Evolutionary conservation across 2,797 vertebrate species (phyloP), one percentile per base, ranked within the genome.

Genomic region (Ibycter americanus): DNA sequence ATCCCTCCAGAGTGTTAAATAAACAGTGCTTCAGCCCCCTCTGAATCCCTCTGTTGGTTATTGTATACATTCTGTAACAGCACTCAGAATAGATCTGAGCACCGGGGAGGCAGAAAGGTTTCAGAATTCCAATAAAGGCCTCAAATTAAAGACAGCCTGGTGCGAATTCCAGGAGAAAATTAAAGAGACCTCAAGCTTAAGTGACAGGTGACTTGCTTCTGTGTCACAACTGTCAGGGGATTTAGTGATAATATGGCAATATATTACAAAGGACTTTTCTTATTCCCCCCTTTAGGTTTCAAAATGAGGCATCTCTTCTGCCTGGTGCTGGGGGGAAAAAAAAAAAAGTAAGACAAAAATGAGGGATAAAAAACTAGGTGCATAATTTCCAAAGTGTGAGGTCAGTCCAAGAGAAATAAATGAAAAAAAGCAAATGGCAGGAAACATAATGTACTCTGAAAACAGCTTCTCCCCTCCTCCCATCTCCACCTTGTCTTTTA

Each of bases 1-100:
- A 99, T 99, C 99, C 99, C 97, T 98, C 98, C 98, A 98, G 99
- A 99, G 99, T 99, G 99, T 98, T 99, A 99, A 99, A 98, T 99
- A 99, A 99, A 99, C 99, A 99, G 98, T 98, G 98, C 98, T 95
- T 98, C 99, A 99, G 99, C 98, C 98, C 98, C 98, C 98, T 96
- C 97, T 96, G 97, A 98, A 98, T 98, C 98, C 98, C 98, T 98
- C 97, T 98, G 98, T 98, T 99, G 99, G 99, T 99, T 99, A 99
- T 99, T 99, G 99, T 99, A 99, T 99, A 99, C 99, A 99, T 98
- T 99, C 99, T 98, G 98, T 98, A 99, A 98, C 98, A 98, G 98
- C 99, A 99, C 99, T 99, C 98, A 98, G 99, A 99, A 99, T 99
- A 99, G 99, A 99, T 99, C 99, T 98, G 98, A 98, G 98, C 98